phyloP scores from a whole-genome alignment of 2,797 vertebrate species.

The Scomberomorus guttatus region DNA sequence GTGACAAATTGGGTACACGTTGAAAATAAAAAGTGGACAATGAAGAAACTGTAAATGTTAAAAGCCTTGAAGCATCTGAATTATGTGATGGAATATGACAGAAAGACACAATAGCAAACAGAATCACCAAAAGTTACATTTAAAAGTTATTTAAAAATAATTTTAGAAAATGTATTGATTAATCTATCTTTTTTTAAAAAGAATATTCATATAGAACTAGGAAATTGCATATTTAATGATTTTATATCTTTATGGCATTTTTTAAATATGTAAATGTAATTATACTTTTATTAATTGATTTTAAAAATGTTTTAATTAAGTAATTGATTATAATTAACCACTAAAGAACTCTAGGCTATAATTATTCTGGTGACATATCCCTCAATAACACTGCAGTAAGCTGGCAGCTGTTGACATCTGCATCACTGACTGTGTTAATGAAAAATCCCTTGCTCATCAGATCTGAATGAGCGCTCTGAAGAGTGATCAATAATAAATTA shows the following conservation, averaged over 20 bases:
- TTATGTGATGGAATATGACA: neutral
- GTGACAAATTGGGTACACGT: too few species aligned
- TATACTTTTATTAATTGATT: neutral
- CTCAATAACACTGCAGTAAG: conserved; percentile 4
- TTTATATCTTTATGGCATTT: neutral
- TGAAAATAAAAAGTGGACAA: too few species aligned
- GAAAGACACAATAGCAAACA: neutral
- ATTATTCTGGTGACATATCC: neutral
- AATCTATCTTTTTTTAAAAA: too few species aligned
- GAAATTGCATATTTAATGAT: neutral
- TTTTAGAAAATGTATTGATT: neutral
- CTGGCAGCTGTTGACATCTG: conserved; percentile 17
- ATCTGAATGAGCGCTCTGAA: conserved; percentile 13
- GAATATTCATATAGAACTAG: neutral
- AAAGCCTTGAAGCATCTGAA: neutral
- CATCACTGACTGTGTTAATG: conserved; percentile 15
- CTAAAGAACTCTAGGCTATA: neutral
- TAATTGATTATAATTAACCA: neutral
- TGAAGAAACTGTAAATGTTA: neutral
- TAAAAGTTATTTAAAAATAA: neutral
- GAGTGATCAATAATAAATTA: conserved; percentile 31
- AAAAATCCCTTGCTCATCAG: conserved; percentile 21
- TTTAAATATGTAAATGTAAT: conserved; percentile 11
- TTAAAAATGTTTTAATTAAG: neutral
- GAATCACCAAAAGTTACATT: neutral